phyloP scores from a whole-genome alignment of 2,113 vertebrate genomes.

The Tupaia chinensis region DNA sequence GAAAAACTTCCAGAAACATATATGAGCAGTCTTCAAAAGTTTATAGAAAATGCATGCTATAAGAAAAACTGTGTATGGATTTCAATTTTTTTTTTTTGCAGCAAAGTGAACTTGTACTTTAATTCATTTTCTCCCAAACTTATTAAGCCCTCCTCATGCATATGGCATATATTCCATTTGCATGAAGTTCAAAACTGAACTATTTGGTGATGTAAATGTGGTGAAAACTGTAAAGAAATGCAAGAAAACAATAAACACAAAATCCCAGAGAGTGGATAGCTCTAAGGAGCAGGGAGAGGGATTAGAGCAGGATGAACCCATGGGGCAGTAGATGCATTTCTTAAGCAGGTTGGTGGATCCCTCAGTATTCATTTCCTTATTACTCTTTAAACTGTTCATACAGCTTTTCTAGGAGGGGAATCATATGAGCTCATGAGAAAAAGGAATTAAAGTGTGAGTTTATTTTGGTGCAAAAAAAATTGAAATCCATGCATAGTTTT shows the following conservation, averaged over 20 bases:
- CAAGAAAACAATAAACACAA: not conserved
- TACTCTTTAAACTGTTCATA: not conserved
- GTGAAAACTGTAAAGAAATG: not conserved
- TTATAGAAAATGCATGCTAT: no score
- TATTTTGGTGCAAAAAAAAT: no score
- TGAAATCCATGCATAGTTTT: no score
- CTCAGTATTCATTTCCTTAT: not conserved
- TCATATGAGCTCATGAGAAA: no score
- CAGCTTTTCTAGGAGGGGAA: not conserved
- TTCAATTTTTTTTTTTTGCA: no score
- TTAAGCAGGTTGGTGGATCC: not conserved
- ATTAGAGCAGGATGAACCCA: not conserved
- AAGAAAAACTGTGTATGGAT: no score
- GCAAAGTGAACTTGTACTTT: no score
- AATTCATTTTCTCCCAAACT: no score
- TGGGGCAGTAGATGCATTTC: not conserved
- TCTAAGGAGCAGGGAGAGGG: not conserved
- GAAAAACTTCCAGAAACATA: not conserved
- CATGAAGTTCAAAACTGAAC: conserved; percentile 10
- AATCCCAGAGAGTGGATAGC: not conserved
- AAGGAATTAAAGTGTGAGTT: no score
- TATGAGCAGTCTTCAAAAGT: not conserved
- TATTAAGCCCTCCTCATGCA: no score
- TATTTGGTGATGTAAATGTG: not conserved
- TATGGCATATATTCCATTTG: not conserved